Evolutionary conservation across 1,140 invertebrate genomes (phyloP).

Genomic region (Meloidogyne exigua): DNA sequence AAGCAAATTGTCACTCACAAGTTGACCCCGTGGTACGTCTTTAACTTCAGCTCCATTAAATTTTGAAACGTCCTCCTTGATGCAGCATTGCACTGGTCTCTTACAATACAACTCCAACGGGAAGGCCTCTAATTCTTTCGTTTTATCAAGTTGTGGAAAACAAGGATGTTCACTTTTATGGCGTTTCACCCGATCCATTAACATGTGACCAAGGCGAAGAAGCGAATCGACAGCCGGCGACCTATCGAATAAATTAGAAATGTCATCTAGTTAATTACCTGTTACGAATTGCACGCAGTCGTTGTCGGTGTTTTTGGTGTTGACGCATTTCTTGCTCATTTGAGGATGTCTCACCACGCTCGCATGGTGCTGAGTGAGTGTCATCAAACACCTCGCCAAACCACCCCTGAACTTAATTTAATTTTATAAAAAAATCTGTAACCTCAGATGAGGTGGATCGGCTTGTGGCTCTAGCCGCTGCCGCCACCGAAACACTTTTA

Average conservation of each 20-base stretch:
- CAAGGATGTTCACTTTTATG: constrained; percentile 32
- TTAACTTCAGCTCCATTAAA: constrained; percentile 13
- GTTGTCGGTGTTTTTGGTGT: constrained; percentile 5
- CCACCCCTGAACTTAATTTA: background rate
- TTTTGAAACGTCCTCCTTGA: background rate
- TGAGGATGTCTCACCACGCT: constrained; percentile 25
- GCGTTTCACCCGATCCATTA: constrained; percentile 49
- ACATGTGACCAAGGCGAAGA: constrained; percentile 43
- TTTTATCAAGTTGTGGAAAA: constrained; percentile 8
- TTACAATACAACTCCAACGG: constrained; percentile 40
- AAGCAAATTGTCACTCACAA: constrained; percentile 6
- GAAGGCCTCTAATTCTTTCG: constrained; percentile 37
- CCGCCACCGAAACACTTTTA: constrained; percentile 19
- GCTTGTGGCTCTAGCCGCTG: background rate
- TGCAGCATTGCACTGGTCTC: constrained; percentile 26
- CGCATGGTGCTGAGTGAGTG: constrained; percentile 21
- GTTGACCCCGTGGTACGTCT: constrained; percentile 6
- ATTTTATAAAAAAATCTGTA: background rate
- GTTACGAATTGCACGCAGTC: background rate
- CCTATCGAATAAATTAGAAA: constrained; percentile 26
- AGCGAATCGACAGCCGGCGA: constrained; percentile 56
- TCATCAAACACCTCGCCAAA: constrained; percentile 23
- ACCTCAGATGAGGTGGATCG: background rate
- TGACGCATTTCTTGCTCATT: background rate
- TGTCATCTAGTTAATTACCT: background rate